phyloP scores from a whole-genome alignment of 2,888 invertebrate genomes.

The Idaea straminata region DNA sequence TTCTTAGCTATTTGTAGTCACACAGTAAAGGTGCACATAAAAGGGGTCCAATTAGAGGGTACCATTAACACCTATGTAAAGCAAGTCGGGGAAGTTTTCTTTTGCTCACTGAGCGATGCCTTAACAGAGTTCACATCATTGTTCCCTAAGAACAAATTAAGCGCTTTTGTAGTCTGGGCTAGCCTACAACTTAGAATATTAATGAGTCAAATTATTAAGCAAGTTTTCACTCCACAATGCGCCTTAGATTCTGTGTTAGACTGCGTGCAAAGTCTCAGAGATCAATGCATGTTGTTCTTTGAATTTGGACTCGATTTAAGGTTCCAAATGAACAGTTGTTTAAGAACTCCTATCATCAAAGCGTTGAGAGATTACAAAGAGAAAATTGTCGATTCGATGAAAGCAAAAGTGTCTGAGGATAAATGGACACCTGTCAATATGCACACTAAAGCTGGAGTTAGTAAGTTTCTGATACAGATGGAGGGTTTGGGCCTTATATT shows the following conservation, averaged over 20 bases:
- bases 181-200: conserved; percentile 90
- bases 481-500: conserved; percentile 84
- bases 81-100: conserved; percentile 90
- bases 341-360: conserved; percentile 87
- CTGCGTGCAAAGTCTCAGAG: conserved; percentile 90
- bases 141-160: conserved; percentile 86
- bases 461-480: conserved; percentile 86
- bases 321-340: conserved; percentile 93
- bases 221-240: conserved; percentile 94
- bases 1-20: conserved; percentile 91
- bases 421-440: conserved; percentile 92
- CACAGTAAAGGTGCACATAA: conserved; percentile 89
- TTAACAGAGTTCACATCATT: conserved; percentile 82
- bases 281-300: conserved; percentile 82
- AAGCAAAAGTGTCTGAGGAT: conserved; percentile 88
- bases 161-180: conserved; percentile 92
- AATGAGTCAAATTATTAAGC: conserved; percentile 90
- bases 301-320: conserved; percentile 92
- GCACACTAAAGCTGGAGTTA: conserved; percentile 84
- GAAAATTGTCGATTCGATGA: conserved; percentile 90
- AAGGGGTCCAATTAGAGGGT: conserved; percentile 89
- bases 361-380: conserved; percentile 89
- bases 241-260: conserved; percentile 91
- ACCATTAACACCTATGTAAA: conserved; percentile 89
- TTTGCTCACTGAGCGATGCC: conserved; percentile 89